These are phyloP conservation scores for Brachionus koreanus DNA, from an alignment of 1,140 invertebrate species.

Conservation along the genomic window DNA sequence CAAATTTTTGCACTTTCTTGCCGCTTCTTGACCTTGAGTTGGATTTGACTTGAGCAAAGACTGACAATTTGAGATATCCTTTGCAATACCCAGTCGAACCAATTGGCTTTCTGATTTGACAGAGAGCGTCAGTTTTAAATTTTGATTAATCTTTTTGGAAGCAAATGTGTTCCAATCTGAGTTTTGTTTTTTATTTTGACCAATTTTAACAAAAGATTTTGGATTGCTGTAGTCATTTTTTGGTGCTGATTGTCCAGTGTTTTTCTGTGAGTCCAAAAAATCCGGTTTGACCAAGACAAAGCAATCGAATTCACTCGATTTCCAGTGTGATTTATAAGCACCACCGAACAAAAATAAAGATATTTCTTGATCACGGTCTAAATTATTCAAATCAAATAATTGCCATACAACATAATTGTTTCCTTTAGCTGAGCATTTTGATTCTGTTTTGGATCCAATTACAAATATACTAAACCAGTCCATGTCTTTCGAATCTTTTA, in stretches of 20 bases:
- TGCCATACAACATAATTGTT: constrained; percentile 41
- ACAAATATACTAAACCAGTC: constrained; percentile 41
- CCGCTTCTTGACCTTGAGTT: background rate
- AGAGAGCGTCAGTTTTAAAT: background rate
- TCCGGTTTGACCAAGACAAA: constrained; percentile 27
- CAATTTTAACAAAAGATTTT: background rate
- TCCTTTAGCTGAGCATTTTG: constrained; percentile 38
- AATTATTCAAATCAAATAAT: constrained; percentile 34
- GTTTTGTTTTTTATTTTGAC: constrained; percentile 11
- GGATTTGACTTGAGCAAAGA: constrained; percentile 24
- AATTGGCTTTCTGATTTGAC: constrained; percentile 20
- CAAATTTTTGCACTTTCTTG: constrained; percentile 40
- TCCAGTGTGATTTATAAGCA: constrained; percentile 37
- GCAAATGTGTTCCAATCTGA: constrained; percentile 32
- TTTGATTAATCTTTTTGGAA: constrained; percentile 24
- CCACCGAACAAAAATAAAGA: constrained; percentile 21
- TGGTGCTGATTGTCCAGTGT: background rate
- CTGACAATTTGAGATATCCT: constrained; percentile 37
- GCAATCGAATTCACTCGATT: constrained; percentile 22
- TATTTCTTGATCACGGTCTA: constrained; percentile 31
- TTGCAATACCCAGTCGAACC: constrained; percentile 21
- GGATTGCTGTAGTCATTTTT: background rate
- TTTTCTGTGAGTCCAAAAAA: constrained; percentile 30
- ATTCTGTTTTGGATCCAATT: constrained; percentile 37
- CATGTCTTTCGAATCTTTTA: constrained; percentile 36